A percentile compares a stretch with the other conserved stretches of the same genome.
These are phyloP conservation scores for Oriolus oriolus DNA, from an alignment of 2,113 vertebrate species.

Conservation along the genomic window DNA sequence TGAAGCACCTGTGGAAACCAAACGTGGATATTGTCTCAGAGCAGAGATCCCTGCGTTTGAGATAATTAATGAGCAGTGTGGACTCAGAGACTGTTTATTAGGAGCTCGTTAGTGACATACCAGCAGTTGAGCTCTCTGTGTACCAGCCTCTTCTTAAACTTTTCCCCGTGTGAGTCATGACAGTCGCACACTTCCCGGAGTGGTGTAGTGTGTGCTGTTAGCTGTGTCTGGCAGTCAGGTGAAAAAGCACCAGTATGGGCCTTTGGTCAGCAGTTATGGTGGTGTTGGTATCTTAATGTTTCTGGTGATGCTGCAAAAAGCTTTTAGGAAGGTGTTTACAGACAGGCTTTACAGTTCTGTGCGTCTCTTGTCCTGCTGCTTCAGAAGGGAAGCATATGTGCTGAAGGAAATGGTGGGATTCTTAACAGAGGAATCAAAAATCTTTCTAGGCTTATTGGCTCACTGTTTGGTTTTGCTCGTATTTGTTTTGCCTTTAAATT, in stretches of 20 bases:
- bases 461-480: not conserved
- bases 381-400: not conserved
- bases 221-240: not conserved
- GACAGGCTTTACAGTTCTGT: not conserved
- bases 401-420: not conserved
- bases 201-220: not conserved
- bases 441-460: not conserved
- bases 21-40: not conserved
- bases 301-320: not conserved
- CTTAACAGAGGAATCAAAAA: not conserved
- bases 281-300: not conserved
- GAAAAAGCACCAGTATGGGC: accelerated
- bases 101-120: not conserved
- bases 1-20: not conserved
- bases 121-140: not conserved
- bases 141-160: not conserved
- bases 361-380: not conserved
- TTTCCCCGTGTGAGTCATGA: not conserved
- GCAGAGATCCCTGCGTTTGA: not conserved
- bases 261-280: not conserved
- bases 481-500: not conserved
- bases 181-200: not conserved
- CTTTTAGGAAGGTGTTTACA: not conserved
- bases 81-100: not conserved
- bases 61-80: not conserved